Base-by-base conservation (phyloP, 2,113 vertebrate species). In the Aegithalos caudatus region DNA sequence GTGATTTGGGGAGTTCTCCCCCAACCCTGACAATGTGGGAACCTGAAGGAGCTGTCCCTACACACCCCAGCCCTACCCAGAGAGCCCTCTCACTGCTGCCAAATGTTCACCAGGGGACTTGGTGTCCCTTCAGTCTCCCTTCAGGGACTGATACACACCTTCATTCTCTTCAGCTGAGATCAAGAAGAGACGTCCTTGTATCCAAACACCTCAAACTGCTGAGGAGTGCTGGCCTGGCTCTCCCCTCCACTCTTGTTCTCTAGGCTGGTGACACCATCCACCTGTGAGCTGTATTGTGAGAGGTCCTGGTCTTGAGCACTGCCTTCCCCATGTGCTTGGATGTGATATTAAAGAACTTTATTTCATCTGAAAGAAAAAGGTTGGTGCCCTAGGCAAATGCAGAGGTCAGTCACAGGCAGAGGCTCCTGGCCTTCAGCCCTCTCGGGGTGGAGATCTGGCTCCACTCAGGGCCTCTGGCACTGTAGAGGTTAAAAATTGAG, bases 21-120 rank as follows among this genome's bases (percentile, higher is more conserved):
- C 14, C 40, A 14, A 0, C 8, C 33, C 29, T 38, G 47, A 18
- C n/a, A 74, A 22, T 1, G 4, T 0, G 4, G 53, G 50, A 69
- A 28, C 14, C 12, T 0, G 0, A 48, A 44, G 24, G 60, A 84
- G 27, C 54, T 54, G 28, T 61, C n/a, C 8, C 45, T 65, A 11
- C 1, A 3, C 12, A 33, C 8, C 28, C 62, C 47, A 19, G 18
- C 16, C 24, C 40, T 77, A 18, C 64, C 67, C 57, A 4, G 29
- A 65, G 9, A 81, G 4, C 19, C 24, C 27, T n/a, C 31, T 62
- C 1, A 1, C 47, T 54, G 47, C 80, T 81, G 73, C 28, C 44
- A 65, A 21, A 31, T 20, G 4, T 16, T 72, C 10, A 1, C 44
- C 56, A 56, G 56, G 56, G 28, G 27, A 37, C 11, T 20, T 24